Conservation (phyloP, 2,888 invertebrate genomes). For the Pollenia griseotomentosa region DNA sequence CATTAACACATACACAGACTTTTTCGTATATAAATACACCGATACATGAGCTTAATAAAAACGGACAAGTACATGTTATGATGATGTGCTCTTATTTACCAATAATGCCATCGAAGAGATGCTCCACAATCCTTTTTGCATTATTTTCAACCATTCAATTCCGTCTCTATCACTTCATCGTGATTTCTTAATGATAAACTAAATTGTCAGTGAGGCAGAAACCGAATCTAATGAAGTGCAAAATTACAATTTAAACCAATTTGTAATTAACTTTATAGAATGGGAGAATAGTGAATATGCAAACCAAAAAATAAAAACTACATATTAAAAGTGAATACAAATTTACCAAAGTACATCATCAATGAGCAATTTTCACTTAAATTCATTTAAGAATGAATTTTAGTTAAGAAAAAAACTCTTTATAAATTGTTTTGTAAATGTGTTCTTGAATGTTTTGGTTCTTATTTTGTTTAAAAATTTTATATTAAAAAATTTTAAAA, state of each 20-base stretch:
- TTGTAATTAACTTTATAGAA: constrained; percentile 83
- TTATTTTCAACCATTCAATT: not conserved
- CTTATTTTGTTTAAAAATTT: too few species aligned
- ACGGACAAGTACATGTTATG: constrained; percentile 10
- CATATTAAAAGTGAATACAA: constrained; percentile 7
- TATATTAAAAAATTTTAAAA: too few species aligned
- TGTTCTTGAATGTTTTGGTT: not conserved
- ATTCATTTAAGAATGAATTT: not conserved
- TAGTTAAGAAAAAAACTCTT: too few species aligned
- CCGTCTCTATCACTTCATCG: constrained; percentile 16
- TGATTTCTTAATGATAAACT: constrained; percentile 81
- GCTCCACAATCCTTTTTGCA: constrained; percentile 20
- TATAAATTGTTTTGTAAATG: not conserved
- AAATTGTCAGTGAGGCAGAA: constrained; percentile 83
- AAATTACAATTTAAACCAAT: constrained; percentile 84
- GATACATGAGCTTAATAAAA: not conserved
- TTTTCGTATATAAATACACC: constrained; percentile 7
- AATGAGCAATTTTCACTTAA: constrained; percentile 7
- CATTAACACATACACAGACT: not conserved
- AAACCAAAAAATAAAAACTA: constrained; percentile 8
- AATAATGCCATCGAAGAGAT: constrained; percentile 23
- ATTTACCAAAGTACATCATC: constrained; percentile 4
- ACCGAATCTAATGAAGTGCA: constrained; percentile 82
- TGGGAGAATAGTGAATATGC: constrained; percentile 74
- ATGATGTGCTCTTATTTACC: constrained; percentile 27